These are phyloP conservation scores for Mormyrus lacerda DNA, from an alignment of 2,113 vertebrate genomes.

Conservation along the genomic window DNA sequence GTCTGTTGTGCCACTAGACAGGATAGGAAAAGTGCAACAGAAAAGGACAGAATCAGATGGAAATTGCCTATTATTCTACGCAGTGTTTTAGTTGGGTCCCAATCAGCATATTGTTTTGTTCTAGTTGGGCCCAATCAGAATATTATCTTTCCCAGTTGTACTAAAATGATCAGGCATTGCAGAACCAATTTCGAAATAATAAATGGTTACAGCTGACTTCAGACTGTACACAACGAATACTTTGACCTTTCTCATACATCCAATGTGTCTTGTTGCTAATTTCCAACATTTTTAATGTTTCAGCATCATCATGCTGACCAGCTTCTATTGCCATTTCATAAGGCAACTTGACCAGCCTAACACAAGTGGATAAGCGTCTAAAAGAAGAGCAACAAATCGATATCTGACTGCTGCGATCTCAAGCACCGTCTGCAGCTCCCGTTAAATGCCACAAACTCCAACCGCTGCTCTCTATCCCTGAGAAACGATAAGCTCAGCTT, in stretches of 20 bases:
- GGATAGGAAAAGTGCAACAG: slow-evolving; percentile 53
- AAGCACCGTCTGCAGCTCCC: background rate
- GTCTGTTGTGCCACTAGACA: slow-evolving; percentile 93
- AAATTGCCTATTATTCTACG: background rate
- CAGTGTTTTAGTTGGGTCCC: background rate
- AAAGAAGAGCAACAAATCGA: background rate
- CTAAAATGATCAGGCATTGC: background rate
- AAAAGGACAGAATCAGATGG: background rate
- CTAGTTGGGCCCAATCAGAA: background rate
- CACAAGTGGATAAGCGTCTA: background rate
- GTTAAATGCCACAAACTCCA: background rate
- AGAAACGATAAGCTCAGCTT: background rate
- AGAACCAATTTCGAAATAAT: background rate
- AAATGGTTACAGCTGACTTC: background rate
- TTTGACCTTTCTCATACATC: background rate
- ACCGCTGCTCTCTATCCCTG: background rate
- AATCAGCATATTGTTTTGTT: background rate
- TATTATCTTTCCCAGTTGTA: background rate
- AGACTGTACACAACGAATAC: background rate
- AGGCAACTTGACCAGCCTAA: background rate
- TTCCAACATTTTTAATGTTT: background rate
- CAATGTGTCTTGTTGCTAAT: background rate
- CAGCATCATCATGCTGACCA: background rate
- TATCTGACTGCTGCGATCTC: background rate
- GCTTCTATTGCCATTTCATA: background rate